These are phyloP conservation scores for Nymphalis polychloros DNA, from an alignment of 2,888 invertebrate species.

Conservation along the genomic window DNA sequence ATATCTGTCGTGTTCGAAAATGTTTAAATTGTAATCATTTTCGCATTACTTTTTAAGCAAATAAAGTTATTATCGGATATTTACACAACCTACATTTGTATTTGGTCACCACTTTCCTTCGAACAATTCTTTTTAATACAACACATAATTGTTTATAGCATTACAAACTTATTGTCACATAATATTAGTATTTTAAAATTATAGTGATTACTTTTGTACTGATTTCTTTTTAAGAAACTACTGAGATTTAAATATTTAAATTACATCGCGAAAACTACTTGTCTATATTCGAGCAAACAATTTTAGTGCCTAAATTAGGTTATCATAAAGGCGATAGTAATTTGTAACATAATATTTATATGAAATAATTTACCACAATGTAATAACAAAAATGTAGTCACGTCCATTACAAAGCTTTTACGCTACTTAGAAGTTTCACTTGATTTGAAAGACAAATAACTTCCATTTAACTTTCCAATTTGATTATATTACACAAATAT, in stretches of 20 bases:
- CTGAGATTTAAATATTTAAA: slow-evolving; percentile 5
- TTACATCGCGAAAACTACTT: not conserved
- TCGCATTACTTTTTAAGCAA: not conserved
- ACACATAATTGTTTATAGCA: not conserved
- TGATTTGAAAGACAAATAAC: slow-evolving; percentile 16
- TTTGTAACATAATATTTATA: slow-evolving; percentile 3
- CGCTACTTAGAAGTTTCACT: slow-evolving; percentile 32
- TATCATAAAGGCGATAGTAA: not conserved
- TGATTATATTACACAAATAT: slow-evolving; percentile 12
- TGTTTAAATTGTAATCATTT: not conserved
- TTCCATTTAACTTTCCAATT: slow-evolving; percentile 22
- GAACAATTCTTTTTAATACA: not conserved
- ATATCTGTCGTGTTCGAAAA: no score
- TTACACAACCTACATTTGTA: slow-evolving; percentile 2
- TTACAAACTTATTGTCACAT: not conserved
- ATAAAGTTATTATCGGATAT: not conserved
- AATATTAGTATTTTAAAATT: not conserved
- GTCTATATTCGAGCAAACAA: not conserved
- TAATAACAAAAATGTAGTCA: slow-evolving; percentile 30
- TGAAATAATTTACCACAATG: slow-evolving; percentile 20
- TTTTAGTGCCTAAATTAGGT: not conserved
- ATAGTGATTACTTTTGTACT: not conserved
- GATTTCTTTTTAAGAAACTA: slow-evolving; percentile 4
- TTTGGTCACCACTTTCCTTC: slow-evolving; percentile 1
- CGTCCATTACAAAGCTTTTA: slow-evolving; percentile 24